These are phyloP conservation scores for Elephantulus edwardii DNA, from an alignment of 2,113 vertebrate genomes.

Conservation along the genomic window DNA sequence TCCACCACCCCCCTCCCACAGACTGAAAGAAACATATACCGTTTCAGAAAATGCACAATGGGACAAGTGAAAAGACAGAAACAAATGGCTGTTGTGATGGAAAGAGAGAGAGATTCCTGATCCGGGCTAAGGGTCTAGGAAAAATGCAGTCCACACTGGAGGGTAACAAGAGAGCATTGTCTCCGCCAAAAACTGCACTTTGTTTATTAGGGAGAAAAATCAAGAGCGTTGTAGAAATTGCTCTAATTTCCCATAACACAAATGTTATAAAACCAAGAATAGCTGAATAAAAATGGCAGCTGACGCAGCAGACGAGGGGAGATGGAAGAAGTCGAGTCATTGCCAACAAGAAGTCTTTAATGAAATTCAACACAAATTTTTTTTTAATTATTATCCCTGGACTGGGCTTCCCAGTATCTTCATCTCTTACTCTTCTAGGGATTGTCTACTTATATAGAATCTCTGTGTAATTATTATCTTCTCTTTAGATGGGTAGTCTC, in stretches of 20 bases:
- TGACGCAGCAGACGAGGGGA: neutral
- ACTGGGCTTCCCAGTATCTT: constrained; percentile 19
- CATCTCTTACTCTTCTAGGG: neutral
- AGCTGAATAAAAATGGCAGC: neutral
- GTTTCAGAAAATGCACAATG: constrained; percentile 68
- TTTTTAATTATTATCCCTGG: neutral
- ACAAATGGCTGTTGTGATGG: constrained; percentile 73
- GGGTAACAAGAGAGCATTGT: constrained; percentile 68
- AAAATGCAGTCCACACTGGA: constrained; percentile 49
- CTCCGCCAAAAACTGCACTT: constrained; percentile 33
- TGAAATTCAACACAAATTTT: constrained; percentile 9
- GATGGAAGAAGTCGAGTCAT: neutral
- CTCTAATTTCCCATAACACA: constrained; percentile 72
- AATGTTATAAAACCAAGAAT: constrained; percentile 72
- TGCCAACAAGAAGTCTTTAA: constrained; percentile 21
- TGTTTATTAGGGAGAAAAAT: constrained; percentile 21
- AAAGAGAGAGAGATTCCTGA: constrained; percentile 48
- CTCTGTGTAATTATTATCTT: neutral
- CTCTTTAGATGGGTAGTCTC: neutral
- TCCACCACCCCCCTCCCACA: neutral
- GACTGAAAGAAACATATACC: constrained; percentile 60
- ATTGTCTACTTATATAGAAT: neutral
- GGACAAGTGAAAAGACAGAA: constrained; percentile 34
- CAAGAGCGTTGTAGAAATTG: constrained; percentile 57
- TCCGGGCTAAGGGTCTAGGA: constrained; percentile 61